Evolutionary conservation across 2,113 vertebrate genomes (phyloP).

Genomic region (Periophthalmodon schlosseri): DNA sequence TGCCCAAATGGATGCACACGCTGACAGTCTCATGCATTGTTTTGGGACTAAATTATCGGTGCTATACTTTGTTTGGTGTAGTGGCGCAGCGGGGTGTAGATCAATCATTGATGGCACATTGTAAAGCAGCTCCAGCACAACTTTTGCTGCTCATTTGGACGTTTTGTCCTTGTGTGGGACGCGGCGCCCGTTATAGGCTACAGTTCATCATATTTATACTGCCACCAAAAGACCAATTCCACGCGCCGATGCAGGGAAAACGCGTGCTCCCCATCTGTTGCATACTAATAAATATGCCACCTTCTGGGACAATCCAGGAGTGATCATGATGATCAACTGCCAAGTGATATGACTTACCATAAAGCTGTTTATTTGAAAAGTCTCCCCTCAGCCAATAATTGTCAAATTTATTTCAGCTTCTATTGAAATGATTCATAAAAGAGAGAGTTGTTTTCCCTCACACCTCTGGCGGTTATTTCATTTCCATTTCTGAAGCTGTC

Average conservation of each 20-base stretch:
- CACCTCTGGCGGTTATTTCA: conserved; percentile 47
- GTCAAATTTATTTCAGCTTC: conserved; percentile 62
- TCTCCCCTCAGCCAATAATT: conserved; percentile 66
- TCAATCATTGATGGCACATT: conserved; percentile 90
- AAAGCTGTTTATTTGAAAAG: conserved; percentile 78
- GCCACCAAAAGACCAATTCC: conserved; percentile 99
- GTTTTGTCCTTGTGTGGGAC: conserved; percentile 86
- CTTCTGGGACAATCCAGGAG: conserved; percentile 90
- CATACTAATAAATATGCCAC: conserved; percentile 97
- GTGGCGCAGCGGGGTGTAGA: conserved; percentile 87
- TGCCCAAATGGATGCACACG: conserved; percentile 83
- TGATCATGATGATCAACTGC: conserved; percentile 99
- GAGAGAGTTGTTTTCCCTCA: conserved; percentile 30
- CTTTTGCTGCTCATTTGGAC: conserved; percentile 84
- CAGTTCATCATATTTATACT: conserved; percentile 99
- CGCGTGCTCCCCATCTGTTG: conserved; percentile 97
- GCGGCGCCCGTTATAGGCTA: conserved; percentile 78
- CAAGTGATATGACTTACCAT: conserved; percentile 95
- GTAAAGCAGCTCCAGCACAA: conserved; percentile 72
- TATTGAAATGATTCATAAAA: conserved; percentile 56
- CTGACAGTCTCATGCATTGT: conserved; percentile 79
- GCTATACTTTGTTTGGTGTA: conserved; percentile 84
- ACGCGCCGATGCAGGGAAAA: conserved; percentile 95
- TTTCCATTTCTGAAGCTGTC: conserved; percentile 46
- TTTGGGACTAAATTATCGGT: conserved; percentile 85